Base-by-base conservation (phyloP, 2,888 invertebrate genomes). In the Cataglyphis altisquamis region DNA sequence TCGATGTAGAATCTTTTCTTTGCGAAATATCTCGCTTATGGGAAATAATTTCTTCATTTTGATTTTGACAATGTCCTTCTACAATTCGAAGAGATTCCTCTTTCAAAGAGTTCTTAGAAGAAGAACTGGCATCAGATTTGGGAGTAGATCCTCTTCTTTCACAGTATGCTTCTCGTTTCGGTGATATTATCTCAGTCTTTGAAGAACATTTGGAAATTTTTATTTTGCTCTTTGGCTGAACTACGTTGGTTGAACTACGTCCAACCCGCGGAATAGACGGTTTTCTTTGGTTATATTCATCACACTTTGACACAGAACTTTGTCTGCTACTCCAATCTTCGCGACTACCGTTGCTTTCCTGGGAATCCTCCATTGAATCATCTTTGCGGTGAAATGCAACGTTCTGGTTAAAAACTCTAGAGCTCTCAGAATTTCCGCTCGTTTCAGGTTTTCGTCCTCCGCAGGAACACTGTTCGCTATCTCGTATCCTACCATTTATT, bases 1-100 rank as follows among this genome's bases (percentile, higher is more conserved):
- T 90, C 45, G 89, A 89, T n/a, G 85, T 72, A 15, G 91, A 89
- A 21, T 92, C 92, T 64, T 86, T 90, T n/a, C 89, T 86, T 39
- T 86, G 45, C 1, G 84, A 63, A 3, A 84, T 84, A 68, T 91
- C 91, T 9, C 86, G 89, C 29, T 89, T 92, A 41, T 84, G 75
- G 0, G 87, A 64, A 0, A 73, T 41, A 21, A 48, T 39, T 32
- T 91, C 90, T 68, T 87, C 89, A 73, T 66, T 88, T 77, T 83
- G 86, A 5, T 88, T 90, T 60, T 87, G 90, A 73, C 81, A 84
- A 10, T 86, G 55, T 15, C 89, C 89, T 41, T 91, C 92, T 29
- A 89, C 87, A 74, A 88, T 87, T 12, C 90, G 85, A 1, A 88
- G 72, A 25, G 89, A 82, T 36, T 91, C 91, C 6, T 91, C 91